Percentiles rank a stretch among this genome's conserved stretches.
Evolutionary conservation across 2,888 invertebrate genomes (phyloP).

Genomic region (Kuschelorhynchus macadamiae): DNA sequence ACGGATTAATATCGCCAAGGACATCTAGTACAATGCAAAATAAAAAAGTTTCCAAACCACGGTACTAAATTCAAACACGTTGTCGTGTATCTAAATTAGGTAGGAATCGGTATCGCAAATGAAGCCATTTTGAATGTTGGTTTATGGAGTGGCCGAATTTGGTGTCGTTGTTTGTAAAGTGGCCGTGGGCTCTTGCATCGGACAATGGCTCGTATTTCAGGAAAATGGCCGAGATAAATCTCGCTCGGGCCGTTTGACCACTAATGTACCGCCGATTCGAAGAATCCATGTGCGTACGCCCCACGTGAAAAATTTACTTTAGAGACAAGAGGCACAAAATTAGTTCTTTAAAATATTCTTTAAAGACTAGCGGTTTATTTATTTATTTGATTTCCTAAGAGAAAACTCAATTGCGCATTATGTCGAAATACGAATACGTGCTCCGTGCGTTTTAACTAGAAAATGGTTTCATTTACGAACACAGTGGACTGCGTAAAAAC

Average conservation of each 20-base stretch:
- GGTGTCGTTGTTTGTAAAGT: slow-evolving; percentile 69
- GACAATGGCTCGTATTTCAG: slow-evolving; percentile 68
- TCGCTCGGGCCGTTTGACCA: slow-evolving; percentile 48
- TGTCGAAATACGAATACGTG: too few species aligned
- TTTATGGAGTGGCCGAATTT: slow-evolving; percentile 70
- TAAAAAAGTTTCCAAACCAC: background rate
- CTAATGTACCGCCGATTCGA: slow-evolving; percentile 44
- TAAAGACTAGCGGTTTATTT: too few species aligned
- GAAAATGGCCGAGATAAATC: slow-evolving; percentile 66
- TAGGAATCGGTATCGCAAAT: slow-evolving; percentile 65
- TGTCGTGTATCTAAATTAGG: slow-evolving; percentile 61
- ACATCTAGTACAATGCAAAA: background rate
- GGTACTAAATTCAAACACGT: slow-evolving; percentile 32
- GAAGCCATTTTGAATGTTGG: slow-evolving; percentile 69
- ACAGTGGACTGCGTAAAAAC: too few species aligned
- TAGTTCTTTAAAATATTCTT: too few species aligned
- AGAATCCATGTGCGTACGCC: slow-evolving; percentile 42
- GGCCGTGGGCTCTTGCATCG: slow-evolving; percentile 65
- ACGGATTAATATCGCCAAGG: too few species aligned
- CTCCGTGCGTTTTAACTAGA: too few species aligned
- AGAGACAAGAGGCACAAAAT: too few species aligned
- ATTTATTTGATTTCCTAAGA: too few species aligned
- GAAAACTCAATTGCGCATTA: too few species aligned
- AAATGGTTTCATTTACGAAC: too few species aligned
- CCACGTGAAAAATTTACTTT: too few species aligned